These are phyloP conservation scores for Margaritifera margaritifera DNA, from an alignment of 2,888 invertebrate species.

Conservation along the genomic window DNA sequence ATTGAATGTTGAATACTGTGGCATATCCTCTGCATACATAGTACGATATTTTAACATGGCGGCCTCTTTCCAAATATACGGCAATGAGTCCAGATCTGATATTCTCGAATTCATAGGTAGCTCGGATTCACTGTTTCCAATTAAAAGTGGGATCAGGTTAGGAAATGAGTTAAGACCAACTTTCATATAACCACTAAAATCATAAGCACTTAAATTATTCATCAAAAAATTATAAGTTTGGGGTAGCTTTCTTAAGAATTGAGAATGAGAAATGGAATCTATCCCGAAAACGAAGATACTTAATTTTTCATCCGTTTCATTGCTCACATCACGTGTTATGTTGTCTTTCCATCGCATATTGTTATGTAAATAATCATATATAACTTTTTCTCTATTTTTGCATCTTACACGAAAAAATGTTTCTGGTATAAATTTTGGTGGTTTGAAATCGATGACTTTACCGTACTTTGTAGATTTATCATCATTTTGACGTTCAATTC, in stretches of 20 bases:
- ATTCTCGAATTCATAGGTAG: constrained; percentile 12
- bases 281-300: constrained; percentile 26
- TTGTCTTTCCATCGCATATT: too few species aligned
- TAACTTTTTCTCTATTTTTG: too few species aligned
- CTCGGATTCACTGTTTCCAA: constrained; percentile 18
- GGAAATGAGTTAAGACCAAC: constrained; percentile 42
- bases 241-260: constrained; percentile 30
- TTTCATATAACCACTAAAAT: constrained; percentile 42
- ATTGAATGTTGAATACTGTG: constrained; percentile 85
- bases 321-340: too few species aligned
- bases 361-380: too few species aligned
- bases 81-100: constrained; percentile 72
- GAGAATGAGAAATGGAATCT: constrained; percentile 26
- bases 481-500: too few species aligned
- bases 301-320: constrained; percentile 20
- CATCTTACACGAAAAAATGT: too few species aligned
- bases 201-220: constrained; percentile 26
- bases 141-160: constrained; percentile 35
- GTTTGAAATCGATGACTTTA: too few species aligned
- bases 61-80: constrained; percentile 88
- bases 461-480: too few species aligned
- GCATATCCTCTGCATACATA: constrained; percentile 86
- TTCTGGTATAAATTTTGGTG: too few species aligned
- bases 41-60: constrained; percentile 83
- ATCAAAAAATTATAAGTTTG: constrained; percentile 33